Evolutionary conservation across 2,113 vertebrate species (phyloP).

Genomic region (Stegostoma tigrinum): DNA sequence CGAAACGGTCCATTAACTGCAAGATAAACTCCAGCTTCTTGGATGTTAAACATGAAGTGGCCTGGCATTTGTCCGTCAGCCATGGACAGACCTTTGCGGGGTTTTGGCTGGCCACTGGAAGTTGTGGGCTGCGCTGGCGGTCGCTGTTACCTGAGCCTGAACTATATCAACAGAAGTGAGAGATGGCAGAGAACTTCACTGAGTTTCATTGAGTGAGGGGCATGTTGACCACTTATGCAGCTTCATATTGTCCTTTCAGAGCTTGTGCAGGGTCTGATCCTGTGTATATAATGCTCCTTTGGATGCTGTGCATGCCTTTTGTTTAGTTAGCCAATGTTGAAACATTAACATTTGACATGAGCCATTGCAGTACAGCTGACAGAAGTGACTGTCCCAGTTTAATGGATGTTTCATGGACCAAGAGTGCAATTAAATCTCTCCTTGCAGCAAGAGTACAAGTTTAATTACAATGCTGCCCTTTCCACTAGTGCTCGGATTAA

Average conservation of each 20-base stretch:
- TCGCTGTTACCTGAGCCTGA: background rate
- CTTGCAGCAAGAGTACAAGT: background rate
- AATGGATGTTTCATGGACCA: background rate
- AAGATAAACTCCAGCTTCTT: too few relatives aligned
- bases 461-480: background rate
- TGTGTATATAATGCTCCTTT: background rate
- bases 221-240: background rate
- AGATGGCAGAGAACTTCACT: background rate
- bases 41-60: background rate
- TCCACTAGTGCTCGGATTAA: background rate
- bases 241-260: background rate
- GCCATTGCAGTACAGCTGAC: background rate
- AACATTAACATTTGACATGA: background rate
- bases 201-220: background rate
- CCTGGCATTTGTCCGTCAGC: background rate
- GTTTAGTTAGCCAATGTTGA: background rate
- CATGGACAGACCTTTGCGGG: too few relatives aligned
- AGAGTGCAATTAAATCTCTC: background rate
- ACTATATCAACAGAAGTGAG: background rate
- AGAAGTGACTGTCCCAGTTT: background rate
- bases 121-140: too few relatives aligned
- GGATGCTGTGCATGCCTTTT: background rate
- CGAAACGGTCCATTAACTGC: too few relatives aligned
- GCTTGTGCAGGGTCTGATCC: background rate
- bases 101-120: too few relatives aligned